Base-by-base conservation (phyloP, 2,888 invertebrate genomes). In the Mesodorylaimus sp. region DNA sequence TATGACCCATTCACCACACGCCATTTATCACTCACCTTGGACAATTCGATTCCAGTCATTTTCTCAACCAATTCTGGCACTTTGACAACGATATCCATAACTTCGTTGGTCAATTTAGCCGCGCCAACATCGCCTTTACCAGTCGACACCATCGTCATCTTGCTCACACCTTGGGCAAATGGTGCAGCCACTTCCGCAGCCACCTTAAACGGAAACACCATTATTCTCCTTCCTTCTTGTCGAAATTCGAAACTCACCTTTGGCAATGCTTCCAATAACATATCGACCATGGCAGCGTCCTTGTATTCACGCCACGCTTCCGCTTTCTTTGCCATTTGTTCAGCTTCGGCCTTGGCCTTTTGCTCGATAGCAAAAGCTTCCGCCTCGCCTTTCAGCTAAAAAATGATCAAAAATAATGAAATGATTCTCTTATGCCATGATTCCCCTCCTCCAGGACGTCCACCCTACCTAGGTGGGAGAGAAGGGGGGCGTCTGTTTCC, bases 151-250 rank as follows among this genome's bases (percentile, higher is more conserved):
- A 93, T 91, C 3, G 87, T 88, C 55, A 93, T 81, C 71, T 89
- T 89, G 68, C 87, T 37, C 16, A 43, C 87, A 5, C 86, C 80
- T 68, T 89, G 86, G 0, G 88, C 83, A 57, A 95, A 70, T 3
- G 93, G 93, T 26, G 89, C 89, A 32, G 93, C 87, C 42, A 93
- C 83, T 71, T 93, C 93, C 27, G 91, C 91, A 26, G 91, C 89
- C 63, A 93, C 77, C 89, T 91, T 61, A 3, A 48, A 32, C 16
- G 32, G 7, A 32, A 32, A 10, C 10, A 39, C 21, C 21, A 10
- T 39, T 7, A 21, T 7, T 39, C 21, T 7, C 41, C 7, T 19
- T 13, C 41, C 10, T 7, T 21, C 21, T 19, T 21, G 21, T 13
- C 7, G 7, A 10, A 24, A 42, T 47, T 25, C 36, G n/a, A 25